Evolutionary conservation across 2,113 vertebrate genomes (phyloP).

Genomic region (Erpornis zantholeuca): DNA sequence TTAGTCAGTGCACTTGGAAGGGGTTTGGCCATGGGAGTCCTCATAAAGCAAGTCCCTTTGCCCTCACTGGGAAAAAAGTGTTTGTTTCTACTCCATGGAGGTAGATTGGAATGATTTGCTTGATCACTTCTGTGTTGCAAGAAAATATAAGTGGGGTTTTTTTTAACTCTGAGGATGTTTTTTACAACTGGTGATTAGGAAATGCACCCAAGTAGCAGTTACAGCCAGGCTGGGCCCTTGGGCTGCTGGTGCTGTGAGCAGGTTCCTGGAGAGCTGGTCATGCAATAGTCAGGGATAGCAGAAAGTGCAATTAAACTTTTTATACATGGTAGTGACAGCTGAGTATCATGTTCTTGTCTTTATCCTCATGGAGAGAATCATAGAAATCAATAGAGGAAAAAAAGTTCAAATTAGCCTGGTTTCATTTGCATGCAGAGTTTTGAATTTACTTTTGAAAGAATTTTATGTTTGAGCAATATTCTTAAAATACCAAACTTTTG

Average conservation of each 20-base stretch:
- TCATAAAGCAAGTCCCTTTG: background rate
- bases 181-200: background rate
- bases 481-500: background rate
- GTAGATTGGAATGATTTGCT: background rate
- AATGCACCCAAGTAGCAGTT: background rate
- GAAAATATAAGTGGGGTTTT: background rate
- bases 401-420: background rate
- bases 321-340: background rate
- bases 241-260: background rate
- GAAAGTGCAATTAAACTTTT: conserved; percentile 36
- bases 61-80: background rate
- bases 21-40: background rate
- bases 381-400: background rate
- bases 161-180: background rate
- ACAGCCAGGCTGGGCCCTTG: background rate
- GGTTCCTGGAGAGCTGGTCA: background rate
- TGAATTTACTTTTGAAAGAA: background rate
- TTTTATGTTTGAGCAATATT: background rate
- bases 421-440: background rate
- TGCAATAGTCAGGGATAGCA: background rate
- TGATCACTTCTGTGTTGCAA: background rate
- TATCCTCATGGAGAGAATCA: background rate
- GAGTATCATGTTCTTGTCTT: background rate
- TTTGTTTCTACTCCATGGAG: background rate
- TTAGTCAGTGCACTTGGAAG: background rate